These are phyloP conservation scores for Oreochromis tanganicae DNA, from an alignment of 2,113 vertebrate species.

Conservation along the genomic window DNA sequence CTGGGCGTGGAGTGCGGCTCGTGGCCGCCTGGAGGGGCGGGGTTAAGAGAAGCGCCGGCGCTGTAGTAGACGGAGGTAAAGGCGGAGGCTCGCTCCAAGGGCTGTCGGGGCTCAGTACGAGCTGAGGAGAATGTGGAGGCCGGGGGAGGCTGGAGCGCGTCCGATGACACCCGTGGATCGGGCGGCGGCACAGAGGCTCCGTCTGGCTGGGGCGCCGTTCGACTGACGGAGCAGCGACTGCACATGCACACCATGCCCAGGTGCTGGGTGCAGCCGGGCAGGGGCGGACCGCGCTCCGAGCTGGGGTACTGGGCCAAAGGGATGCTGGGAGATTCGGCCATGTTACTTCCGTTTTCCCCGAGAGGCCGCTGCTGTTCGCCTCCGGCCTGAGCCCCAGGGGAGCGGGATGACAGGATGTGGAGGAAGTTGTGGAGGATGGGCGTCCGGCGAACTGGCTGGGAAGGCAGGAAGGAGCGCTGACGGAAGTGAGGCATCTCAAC, in stretches of 20 bases:
- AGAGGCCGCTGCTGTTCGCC: slow-evolving; percentile 81
- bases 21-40: slow-evolving; percentile 70
- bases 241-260: slow-evolving; percentile 94
- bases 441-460: slow-evolving; percentile 93
- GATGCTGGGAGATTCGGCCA: slow-evolving; percentile 78
- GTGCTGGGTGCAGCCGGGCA: slow-evolving; percentile 93
- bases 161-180: slow-evolving; percentile 35
- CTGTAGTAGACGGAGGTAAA: slow-evolving; percentile 96
- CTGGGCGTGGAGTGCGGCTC: slow-evolving; percentile 66
- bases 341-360: slow-evolving; percentile 75
- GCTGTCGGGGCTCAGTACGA: slow-evolving; percentile 83
- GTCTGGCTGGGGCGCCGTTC: slow-evolving; percentile 73
- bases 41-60: slow-evolving; percentile 81
- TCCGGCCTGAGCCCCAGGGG: slow-evolving; percentile 82
- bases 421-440: slow-evolving; percentile 99
- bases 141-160: slow-evolving; percentile 73
- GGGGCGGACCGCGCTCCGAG: slow-evolving; percentile 78
- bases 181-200: slow-evolving; percentile 71
- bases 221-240: slow-evolving; percentile 85
- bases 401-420: slow-evolving; percentile 96
- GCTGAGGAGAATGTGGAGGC: slow-evolving; percentile 89
- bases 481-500: slow-evolving; percentile 93
- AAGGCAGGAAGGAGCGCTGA: slow-evolving; percentile 90
- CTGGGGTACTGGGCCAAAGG: slow-evolving; percentile 82
- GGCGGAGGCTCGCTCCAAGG: slow-evolving; percentile 86